These are phyloP conservation scores for Caenorhabditis elegans DNA, from an alignment of 1,140 invertebrate genomes.

Conservation along the genomic window WBcel235 BX284604.4:8938501-8939000, in stretches of 20 bases:
- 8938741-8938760: slow-evolving; percentile 32
- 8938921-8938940: no score
- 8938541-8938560: no score
- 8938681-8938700: neutral
- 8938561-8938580: no score
- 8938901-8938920: no score
- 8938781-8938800: neutral
- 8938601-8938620: slow-evolving; percentile 4
- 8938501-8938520: no score
- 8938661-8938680: neutral
- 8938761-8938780: slow-evolving; percentile 10
- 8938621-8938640: slow-evolving; percentile 14
- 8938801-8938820: neutral
- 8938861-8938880: no score
- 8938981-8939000: no score
- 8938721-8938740: slow-evolving; percentile 22
- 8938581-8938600: neutral
- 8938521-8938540: no score
- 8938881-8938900: no score
- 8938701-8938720: slow-evolving; percentile 11
- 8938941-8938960: no score
- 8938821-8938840: neutral
- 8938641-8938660: neutral
- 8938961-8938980: no score
- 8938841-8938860: no score